phyloP scores from a whole-genome alignment of 2,113 vertebrate genomes.

The Hippocampus barbouri region DNA sequence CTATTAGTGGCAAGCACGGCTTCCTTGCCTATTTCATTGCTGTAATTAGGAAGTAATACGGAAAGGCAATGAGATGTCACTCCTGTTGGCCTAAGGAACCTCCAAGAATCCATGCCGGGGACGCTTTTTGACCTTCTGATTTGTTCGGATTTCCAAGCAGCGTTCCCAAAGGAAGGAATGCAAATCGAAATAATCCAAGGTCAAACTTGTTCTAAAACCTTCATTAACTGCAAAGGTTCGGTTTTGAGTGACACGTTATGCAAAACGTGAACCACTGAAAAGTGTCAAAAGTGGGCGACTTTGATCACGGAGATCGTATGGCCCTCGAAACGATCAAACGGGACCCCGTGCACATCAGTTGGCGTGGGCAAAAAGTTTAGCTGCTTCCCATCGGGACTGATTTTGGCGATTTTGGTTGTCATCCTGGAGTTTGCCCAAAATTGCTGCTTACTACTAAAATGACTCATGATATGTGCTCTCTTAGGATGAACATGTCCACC shows the following conservation, averaged over 20 bases:
- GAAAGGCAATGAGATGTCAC: slow-evolving; percentile 40
- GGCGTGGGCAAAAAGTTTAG: too few relatives aligned
- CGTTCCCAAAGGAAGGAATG: background rate
- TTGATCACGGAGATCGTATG: too few relatives aligned
- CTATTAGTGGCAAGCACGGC: slow-evolving; percentile 58
- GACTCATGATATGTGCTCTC: too few relatives aligned
- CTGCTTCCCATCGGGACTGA: too few relatives aligned
- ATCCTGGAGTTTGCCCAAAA: too few relatives aligned
- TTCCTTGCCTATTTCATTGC: slow-evolving; percentile 46
- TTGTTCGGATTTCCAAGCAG: background rate
- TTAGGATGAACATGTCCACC: too few relatives aligned
- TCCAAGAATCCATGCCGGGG: background rate
- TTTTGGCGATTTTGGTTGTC: too few relatives aligned
- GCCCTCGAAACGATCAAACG: too few relatives aligned
- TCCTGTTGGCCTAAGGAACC: slow-evolving; percentile 2
- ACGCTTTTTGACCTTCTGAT: background rate
- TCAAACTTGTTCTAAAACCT: background rate
- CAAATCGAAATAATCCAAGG: background rate
- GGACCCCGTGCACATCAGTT: too few relatives aligned
- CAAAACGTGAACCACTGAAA: background rate
- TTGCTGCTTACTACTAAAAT: too few relatives aligned
- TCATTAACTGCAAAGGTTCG: background rate
- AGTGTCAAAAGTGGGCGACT: too few relatives aligned
- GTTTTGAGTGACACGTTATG: background rate
- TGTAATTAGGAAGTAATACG: slow-evolving; percentile 57